Evolutionary conservation across 2,113 vertebrate species (phyloP), one percentile per base, ranked within the genome.

Genomic region (Prionailurus bengalensis): DNA sequence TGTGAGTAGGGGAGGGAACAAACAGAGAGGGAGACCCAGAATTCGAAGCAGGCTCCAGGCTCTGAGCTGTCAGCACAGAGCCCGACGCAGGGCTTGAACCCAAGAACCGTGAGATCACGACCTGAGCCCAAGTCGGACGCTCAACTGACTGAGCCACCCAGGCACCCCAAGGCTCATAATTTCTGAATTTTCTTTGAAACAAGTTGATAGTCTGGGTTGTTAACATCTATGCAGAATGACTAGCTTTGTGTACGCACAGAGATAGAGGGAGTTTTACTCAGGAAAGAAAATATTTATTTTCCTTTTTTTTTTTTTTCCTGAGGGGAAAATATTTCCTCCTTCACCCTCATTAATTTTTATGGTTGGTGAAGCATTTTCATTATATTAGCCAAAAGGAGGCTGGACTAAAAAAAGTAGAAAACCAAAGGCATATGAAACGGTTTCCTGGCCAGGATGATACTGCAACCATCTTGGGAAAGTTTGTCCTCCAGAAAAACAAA

Each of bases 301-400:
- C 31, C 39, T 58, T 95, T n/a, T 91, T 61, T 27, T 70, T 42
- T 5, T 14, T 19, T 42, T 19, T n/a, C 48, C n/a, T 74, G n/a
- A 95, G n/a, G 61, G 45, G 29, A 93, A 95, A 88, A 89, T 85
- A 74, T 79, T 96, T 97, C 81, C 42, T 93, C 91, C 58, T 88
- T 87, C 7, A 55, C 51, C 51, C 29, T 92, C 79, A 94, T 87
- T 97, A 61, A 76, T 78, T 95, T 96, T 95, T 96, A 98, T 58
- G 31, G 45, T 92, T 84, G 51, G 14, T 63, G 71, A 97, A 79
- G 39, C 39, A 80, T 89, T 95, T 79, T 93, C 79, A 95, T 84
- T 85, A 55, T 65, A 71, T 85, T 91, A 94, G 76, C 82, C 76
- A 84, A 65, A 96, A 94, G 94, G 25, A 94, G 9, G 81, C 53